Evolutionary conservation across 30 jellyfish, hydroid and myxozoan genomes (phyloP).

Genomic region (Rhopilema esculentum): DNA sequence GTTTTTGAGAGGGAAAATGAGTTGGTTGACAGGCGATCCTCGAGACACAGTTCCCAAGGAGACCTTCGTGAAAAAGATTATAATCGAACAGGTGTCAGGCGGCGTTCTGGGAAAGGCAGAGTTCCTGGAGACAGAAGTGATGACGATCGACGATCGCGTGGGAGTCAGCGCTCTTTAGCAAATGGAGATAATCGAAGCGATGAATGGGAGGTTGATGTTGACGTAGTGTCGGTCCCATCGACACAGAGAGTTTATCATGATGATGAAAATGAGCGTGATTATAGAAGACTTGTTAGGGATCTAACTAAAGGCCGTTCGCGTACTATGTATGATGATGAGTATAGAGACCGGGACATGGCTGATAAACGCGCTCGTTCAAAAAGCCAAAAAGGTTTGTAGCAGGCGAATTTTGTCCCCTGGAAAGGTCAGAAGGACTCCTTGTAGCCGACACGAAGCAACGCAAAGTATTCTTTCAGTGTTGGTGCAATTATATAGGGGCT

Average conservation of each 20-base stretch:
- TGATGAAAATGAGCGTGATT: constrained; percentile 51
- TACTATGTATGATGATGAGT: constrained; percentile 11
- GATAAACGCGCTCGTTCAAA: constrained; percentile 25
- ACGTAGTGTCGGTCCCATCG: constrained; percentile 2
- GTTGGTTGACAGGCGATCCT: neutral
- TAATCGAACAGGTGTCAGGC: no score
- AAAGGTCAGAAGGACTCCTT: neutral
- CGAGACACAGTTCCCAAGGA: neutral
- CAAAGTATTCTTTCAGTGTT: neutral
- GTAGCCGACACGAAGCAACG: neutral
- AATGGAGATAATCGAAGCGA: neutral
- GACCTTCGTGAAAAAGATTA: neutral
- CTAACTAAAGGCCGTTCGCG: constrained; percentile 56
- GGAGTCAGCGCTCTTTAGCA: neutral
- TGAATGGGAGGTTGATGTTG: constrained; percentile 52
- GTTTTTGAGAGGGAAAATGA: neutral
- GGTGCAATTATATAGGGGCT: no score
- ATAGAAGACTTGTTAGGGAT: constrained; percentile 24
- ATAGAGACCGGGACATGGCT: neutral
- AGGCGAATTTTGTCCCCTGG: neutral
- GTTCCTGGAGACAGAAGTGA: constrained; percentile 6
- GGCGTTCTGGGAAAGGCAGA: neutral
- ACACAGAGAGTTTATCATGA: neutral
- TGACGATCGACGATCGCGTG: neutral
- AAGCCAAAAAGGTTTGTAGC: constrained; percentile 49